phyloP scores from a whole-genome alignment of 2,113 vertebrate genomes.

The Chloropsis cyanopogon region DNA sequence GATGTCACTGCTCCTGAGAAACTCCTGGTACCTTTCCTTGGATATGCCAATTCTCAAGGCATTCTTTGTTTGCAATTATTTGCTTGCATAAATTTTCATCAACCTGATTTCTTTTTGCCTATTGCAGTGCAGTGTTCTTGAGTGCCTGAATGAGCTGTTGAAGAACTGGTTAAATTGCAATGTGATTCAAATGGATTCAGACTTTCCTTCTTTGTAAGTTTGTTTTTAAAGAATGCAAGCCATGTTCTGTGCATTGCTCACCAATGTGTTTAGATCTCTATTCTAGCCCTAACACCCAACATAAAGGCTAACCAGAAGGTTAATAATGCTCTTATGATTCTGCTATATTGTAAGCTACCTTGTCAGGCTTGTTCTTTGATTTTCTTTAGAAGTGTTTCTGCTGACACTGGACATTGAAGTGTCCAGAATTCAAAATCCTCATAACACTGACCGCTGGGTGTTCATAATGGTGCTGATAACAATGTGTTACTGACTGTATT shows the following conservation, averaged over 20 bases:
- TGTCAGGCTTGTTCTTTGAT: neutral
- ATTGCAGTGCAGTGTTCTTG: slow-evolving; percentile 85
- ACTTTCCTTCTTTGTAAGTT: slow-evolving; percentile 62
- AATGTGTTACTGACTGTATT: neutral
- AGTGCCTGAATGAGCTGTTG: slow-evolving; percentile 85
- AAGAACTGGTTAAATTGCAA: slow-evolving; percentile 88
- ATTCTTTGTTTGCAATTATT: neutral
- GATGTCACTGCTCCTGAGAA: neutral
- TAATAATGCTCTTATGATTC: neutral
- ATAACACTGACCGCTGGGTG: neutral
- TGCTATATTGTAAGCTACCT: neutral
- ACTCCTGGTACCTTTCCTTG: neutral
- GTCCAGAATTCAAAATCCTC: neutral
- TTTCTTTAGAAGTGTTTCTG: neutral
- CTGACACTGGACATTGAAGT: neutral
- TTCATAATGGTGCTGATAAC: neutral
- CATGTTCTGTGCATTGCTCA: neutral
- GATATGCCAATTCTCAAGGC: neutral
- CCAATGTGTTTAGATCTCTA: neutral
- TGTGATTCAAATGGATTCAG: slow-evolving; percentile 66
- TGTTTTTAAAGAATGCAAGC: neutral
- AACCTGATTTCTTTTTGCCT: neutral
- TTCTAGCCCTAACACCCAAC: neutral
- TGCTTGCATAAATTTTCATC: neutral
- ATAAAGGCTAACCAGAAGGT: neutral